Evolutionary conservation across 2,113 vertebrate genomes (phyloP).

Genomic region (Glaucidium brasilianum): DNA sequence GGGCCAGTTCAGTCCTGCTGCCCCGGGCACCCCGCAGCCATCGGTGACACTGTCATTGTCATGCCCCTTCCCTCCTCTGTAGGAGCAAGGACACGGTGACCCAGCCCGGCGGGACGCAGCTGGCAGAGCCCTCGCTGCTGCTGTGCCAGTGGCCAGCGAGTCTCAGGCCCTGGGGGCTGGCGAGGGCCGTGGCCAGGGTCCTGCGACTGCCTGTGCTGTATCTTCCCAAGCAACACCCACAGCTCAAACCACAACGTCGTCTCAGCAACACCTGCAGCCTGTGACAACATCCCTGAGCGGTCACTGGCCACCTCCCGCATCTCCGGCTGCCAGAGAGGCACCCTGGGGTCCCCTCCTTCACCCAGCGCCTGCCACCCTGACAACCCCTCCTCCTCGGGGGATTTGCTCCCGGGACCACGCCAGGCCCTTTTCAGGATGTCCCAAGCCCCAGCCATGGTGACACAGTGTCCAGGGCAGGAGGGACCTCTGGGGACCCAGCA

Average conservation of each 20-base stretch:
- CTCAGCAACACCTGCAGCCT: not conserved
- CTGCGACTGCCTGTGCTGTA: accelerated
- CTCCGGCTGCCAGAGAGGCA: not conserved
- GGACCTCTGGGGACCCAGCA: accelerated
- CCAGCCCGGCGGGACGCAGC: accelerated
- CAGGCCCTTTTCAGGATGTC: not conserved
- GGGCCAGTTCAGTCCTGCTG: accelerated
- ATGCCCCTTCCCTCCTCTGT: accelerated
- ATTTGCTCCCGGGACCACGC: not conserved
- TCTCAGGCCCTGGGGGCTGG: not conserved
- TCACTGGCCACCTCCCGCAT: not conserved
- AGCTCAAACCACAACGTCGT: too few relatives aligned
- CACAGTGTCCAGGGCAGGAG: accelerated
- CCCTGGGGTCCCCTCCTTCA: not conserved
- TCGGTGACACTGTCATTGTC: accelerated
- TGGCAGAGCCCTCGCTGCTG: not conserved
- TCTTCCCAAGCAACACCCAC: not conserved
- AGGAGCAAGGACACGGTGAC: not conserved
- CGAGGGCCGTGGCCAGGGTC: accelerated
- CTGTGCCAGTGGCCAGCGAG: accelerated
- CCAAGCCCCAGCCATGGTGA: accelerated
- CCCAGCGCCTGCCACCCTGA: not conserved
- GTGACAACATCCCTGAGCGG: not conserved
- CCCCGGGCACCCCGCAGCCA: not conserved
- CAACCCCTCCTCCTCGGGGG: not conserved